Conservation (phyloP, 1,140 invertebrate species). For the Ridgeia piscesae region DNA sequence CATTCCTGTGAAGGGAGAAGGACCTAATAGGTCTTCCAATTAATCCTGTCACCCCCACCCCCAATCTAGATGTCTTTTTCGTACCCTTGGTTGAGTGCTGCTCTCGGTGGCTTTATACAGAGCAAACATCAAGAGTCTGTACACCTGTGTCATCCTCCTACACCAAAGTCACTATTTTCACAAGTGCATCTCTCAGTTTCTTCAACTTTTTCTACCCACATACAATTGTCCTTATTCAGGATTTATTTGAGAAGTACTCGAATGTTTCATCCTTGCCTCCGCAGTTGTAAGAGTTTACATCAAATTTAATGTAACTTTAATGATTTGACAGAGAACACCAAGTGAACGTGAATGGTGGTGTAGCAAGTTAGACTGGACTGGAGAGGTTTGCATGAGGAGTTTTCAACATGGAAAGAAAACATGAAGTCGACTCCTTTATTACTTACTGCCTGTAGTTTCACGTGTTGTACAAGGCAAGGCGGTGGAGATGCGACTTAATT, state of each 20-base stretch:
- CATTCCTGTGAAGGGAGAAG: no score
- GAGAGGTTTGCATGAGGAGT: neutral
- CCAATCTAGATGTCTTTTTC: neutral
- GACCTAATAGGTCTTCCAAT: neutral
- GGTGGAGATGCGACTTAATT: neutral
- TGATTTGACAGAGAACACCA: neutral
- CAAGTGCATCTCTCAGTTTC: neutral
- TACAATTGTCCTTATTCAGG: neutral
- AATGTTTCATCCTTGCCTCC: neutral
- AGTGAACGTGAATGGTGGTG: no score
- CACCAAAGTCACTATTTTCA: neutral
- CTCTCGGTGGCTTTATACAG: neutral
- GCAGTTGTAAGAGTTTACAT: neutral
- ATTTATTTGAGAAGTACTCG: neutral
- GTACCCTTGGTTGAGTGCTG: neutral
- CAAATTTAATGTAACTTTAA: neutral
- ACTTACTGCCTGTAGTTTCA: neutral
- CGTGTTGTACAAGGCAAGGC: neutral
- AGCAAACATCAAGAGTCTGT: neutral
- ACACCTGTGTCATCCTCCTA: no score
- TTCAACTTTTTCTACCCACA: neutral
- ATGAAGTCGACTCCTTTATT: neutral
- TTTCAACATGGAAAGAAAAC: neutral
- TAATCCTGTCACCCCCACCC: neutral
- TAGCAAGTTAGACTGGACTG: neutral